Conservation (phyloP, 2,797 vertebrate genomes). For the Channallabes apus region DNA sequence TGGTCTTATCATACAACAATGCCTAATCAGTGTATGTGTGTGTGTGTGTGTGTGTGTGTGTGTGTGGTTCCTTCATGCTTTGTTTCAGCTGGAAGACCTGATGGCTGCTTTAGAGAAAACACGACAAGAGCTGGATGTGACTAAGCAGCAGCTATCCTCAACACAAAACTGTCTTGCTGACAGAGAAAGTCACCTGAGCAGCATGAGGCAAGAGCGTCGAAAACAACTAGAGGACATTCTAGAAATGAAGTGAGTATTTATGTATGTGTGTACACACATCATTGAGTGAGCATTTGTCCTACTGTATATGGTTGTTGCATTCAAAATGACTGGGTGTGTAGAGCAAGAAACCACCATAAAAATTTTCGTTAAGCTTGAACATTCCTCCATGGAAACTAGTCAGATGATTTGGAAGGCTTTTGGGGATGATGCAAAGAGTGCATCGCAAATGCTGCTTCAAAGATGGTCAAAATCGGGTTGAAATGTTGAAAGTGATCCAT, state of each 20-base stretch:
- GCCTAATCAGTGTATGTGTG: background rate
- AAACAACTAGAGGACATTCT: slow-evolving; percentile 95
- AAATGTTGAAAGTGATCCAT: too few relatives aligned
- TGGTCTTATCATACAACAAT: background rate
- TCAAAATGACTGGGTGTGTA: too few relatives aligned
- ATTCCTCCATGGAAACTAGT: too few relatives aligned
- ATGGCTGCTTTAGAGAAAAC: slow-evolving; percentile 92
- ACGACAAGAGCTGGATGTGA: slow-evolving; percentile 89
- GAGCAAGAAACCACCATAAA: too few relatives aligned
- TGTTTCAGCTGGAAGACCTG: slow-evolving; percentile 86
- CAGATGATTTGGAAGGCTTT: too few relatives aligned
- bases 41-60: background rate
- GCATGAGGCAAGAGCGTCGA: slow-evolving; percentile 84
- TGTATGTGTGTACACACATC: background rate
- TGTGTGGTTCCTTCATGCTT: slow-evolving; percentile 18
- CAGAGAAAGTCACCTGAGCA: slow-evolving; percentile 86
- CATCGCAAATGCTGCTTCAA: too few relatives aligned
- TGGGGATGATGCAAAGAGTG: too few relatives aligned
- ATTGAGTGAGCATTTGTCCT: too few relatives aligned
- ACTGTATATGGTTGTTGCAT: too few relatives aligned
- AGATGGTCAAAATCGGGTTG: too few relatives aligned
- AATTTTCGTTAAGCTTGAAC: too few relatives aligned
- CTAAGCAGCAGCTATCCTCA: slow-evolving; percentile 87
- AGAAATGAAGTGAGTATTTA: slow-evolving; percentile 57
- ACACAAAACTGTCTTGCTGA: slow-evolving; percentile 92